These are phyloP conservation scores for Prionailurus bengalensis DNA, from an alignment of 2,113 vertebrate genomes.

Conservation along the genomic window DNA sequence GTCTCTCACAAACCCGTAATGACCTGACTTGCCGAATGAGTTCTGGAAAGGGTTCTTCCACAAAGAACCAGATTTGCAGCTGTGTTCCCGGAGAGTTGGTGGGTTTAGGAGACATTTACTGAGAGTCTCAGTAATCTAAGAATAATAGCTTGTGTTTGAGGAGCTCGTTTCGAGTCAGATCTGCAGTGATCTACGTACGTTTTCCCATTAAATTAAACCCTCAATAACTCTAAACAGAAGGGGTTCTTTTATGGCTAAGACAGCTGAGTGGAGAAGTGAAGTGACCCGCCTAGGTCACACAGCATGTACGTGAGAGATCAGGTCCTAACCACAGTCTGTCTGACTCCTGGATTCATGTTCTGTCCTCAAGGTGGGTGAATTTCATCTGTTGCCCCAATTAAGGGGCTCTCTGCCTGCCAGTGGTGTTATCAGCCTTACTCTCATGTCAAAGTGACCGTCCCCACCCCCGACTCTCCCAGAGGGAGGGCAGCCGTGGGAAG, in stretches of 20 bases:
- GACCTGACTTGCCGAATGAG: neutral
- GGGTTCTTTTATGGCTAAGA: neutral
- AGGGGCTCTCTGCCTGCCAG: neutral
- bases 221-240: neutral
- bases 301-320: accelerated
- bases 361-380: neutral
- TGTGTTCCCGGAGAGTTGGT: neutral
- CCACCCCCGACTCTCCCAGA: constrained; percentile 77
- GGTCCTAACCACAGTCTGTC: neutral
- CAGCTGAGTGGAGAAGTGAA: neutral
- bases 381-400: neutral
- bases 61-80: neutral
- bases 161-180: neutral
- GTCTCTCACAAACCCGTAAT: no score
- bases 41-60: neutral
- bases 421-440: neutral
- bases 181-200: neutral
- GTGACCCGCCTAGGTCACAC: neutral
- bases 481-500: constrained; percentile 89
- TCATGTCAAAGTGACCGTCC: neutral
- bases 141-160: neutral
- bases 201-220: neutral
- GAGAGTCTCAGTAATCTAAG: neutral
- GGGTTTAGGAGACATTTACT: neutral
- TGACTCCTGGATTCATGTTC: accelerated